Evolutionary conservation across 2,113 vertebrate genomes (phyloP).

Genomic region (Protomyctophum bolini): DNA sequence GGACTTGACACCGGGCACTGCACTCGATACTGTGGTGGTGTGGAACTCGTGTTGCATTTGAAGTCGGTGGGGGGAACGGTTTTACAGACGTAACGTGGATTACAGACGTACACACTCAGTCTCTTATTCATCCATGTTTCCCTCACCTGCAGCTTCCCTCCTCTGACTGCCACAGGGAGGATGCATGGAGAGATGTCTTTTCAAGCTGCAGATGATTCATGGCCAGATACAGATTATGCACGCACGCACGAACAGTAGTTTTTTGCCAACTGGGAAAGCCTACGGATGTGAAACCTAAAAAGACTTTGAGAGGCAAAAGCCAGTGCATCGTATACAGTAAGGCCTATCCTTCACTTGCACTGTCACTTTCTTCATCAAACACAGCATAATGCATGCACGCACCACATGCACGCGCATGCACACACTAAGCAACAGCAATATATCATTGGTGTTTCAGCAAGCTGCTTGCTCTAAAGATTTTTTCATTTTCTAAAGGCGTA

Average conservation of each 20-base stretch:
- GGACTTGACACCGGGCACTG: too few relatives aligned
- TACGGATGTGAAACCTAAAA: slow-evolving; percentile 52
- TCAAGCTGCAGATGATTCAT: slow-evolving; percentile 14
- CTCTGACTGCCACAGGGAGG: too few relatives aligned
- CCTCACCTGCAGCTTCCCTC: slow-evolving; percentile 2
- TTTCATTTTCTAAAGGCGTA: slow-evolving; percentile 23
- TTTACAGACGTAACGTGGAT: too few relatives aligned
- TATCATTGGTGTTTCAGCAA: slow-evolving; percentile 26
- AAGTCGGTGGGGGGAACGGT: too few relatives aligned
- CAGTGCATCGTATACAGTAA: too few relatives aligned
- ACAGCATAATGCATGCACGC: slow-evolving; percentile 24
- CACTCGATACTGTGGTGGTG: too few relatives aligned
- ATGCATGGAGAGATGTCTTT: background rate
- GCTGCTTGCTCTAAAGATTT: slow-evolving; percentile 37
- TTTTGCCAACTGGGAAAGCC: slow-evolving; percentile 44
- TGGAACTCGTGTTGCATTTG: too few relatives aligned
- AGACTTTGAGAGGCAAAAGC: slow-evolving; percentile 29
- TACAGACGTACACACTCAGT: background rate
- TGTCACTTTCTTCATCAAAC: slow-evolving; percentile 35
- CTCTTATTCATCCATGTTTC: background rate
- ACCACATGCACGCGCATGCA: slow-evolving; percentile 18
- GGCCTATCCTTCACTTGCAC: slow-evolving; percentile 28
- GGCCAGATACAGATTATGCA: background rate
- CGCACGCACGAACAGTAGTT: slow-evolving; percentile 4
- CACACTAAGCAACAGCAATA: slow-evolving; percentile 40